Evolutionary conservation across 2,113 vertebrate species (phyloP).

Genomic region (Saccopteryx bilineata): DNA sequence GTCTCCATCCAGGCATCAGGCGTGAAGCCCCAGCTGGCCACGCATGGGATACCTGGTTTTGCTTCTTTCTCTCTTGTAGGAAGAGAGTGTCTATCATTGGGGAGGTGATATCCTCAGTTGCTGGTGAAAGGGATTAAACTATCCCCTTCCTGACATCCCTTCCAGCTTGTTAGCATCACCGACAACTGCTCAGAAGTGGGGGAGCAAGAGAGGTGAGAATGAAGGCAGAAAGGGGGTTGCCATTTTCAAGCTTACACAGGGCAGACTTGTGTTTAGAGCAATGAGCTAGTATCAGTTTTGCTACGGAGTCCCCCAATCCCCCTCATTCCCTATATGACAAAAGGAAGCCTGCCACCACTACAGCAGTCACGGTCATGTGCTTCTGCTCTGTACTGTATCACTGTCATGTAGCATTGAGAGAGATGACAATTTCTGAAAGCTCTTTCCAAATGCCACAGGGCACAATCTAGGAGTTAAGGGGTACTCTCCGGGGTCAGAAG

Average conservation of each 20-base stretch:
- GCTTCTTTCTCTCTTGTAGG: not conserved
- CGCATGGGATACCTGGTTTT: conserved; percentile 18
- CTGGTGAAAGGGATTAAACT: conserved; percentile 37
- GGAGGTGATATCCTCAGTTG: conserved; percentile 17
- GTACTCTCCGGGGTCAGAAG: not conserved
- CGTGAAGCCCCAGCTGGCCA: not conserved
- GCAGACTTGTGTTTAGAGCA: not conserved
- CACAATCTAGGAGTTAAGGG: accelerated
- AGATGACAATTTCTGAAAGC: not conserved
- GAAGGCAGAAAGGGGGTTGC: not conserved
- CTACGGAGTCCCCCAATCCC: not conserved
- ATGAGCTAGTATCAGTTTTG: not conserved
- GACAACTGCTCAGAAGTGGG: conserved; percentile 21
- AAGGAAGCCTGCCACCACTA: not conserved
- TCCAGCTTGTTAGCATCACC: conserved; percentile 49
- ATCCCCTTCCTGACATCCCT: not conserved
- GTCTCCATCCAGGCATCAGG: not conserved
- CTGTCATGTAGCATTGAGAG: not conserved
- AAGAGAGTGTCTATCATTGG: conserved; percentile 5
- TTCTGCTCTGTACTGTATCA: not conserved
- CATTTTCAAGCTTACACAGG: not conserved
- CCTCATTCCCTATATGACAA: not conserved
- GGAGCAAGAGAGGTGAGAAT: not conserved
- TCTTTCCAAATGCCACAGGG: not conserved
- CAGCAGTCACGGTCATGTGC: accelerated